Percentiles rank a stretch among this genome's conserved stretches.
Conservation (phyloP, 2,113 vertebrate genomes). For the Glaucomys volans region DNA sequence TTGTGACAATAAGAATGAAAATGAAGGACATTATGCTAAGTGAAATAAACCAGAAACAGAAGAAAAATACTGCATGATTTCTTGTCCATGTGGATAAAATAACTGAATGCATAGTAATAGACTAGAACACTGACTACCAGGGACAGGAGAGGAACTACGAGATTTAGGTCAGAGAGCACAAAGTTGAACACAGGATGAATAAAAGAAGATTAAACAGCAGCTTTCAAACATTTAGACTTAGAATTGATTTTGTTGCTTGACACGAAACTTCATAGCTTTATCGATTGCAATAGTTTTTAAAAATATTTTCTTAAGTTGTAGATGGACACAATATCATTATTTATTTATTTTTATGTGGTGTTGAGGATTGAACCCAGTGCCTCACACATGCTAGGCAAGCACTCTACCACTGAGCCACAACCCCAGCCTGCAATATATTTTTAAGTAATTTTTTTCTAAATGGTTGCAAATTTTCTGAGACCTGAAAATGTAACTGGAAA, state of each 20-base stretch:
- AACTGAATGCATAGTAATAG: not conserved
- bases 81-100: not conserved
- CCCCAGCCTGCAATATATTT: constrained; percentile 13
- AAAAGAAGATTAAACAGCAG: not conserved
- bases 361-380: too few relatives aligned
- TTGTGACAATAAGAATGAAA: not conserved
- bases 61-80: not conserved
- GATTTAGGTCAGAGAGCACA: not conserved
- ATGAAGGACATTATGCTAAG: not conserved
- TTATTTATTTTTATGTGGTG: too few relatives aligned
- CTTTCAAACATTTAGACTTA: constrained; percentile 43
- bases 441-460: constrained; percentile 26
- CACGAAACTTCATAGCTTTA: constrained; percentile 31
- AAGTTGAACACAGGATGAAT: not conserved
- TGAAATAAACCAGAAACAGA: not conserved
- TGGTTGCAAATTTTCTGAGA: constrained; percentile 35
- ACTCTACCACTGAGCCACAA: too few relatives aligned
- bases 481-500: not conserved
- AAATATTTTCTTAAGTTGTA: too few relatives aligned
- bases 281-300: constrained; percentile 43
- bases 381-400: too few relatives aligned
- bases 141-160: not conserved
- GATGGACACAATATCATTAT: too few relatives aligned
- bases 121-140: not conserved
- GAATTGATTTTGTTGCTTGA: constrained; percentile 37